Evolutionary conservation across 2,888 invertebrate genomes (phyloP), one percentile per base, ranked within the genome.

Genomic region (Napeogenes sylphis): DNA sequence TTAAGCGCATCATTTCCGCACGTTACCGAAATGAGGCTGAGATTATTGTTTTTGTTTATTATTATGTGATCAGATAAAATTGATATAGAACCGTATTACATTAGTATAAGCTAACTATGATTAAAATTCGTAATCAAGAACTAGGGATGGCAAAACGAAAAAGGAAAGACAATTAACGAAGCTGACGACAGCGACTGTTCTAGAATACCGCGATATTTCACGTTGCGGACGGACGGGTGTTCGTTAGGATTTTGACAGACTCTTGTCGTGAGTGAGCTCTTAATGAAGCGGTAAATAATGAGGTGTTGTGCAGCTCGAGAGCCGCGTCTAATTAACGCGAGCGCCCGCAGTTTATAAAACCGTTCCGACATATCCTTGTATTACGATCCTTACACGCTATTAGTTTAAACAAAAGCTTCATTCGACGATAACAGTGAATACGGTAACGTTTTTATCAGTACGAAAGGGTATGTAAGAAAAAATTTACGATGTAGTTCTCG

Each of bases 281-380:
- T 90, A 89, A 90, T 90, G 90, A 90, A 87, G 86, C 88, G 82
- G 88, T 89, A 86, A 89, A 89, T 90, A 90, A 90, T 88, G 90
- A 87, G 84, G 86, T 89, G 87, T 86, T 85, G 84, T 75, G 77
- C 78, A 74, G 81, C 74, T 78, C 78, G 78, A 83, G 82, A 80
- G 73, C 84, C 82, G 82, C 83, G 83, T 83, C 86, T 88, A 87
- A 89, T 90, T 89, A 89, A 84, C 83, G 79, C 77, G 73, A 80
- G 78, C 76, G 70, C 75, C 78, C 75, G 79, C 78, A 79, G 79
- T 81, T 78, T 78, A 80, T 78, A 79, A 73, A 75, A 72, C 74
- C 71, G 70, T 38, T 71, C 70, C 72, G 71, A 67, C 70, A 72
- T 68, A 68, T 70, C 45, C 70, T 71, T 67, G 71, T 71, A 74